Evolutionary conservation across 2,113 vertebrate species (phyloP).

Genomic region (Notechis scutatus): DNA sequence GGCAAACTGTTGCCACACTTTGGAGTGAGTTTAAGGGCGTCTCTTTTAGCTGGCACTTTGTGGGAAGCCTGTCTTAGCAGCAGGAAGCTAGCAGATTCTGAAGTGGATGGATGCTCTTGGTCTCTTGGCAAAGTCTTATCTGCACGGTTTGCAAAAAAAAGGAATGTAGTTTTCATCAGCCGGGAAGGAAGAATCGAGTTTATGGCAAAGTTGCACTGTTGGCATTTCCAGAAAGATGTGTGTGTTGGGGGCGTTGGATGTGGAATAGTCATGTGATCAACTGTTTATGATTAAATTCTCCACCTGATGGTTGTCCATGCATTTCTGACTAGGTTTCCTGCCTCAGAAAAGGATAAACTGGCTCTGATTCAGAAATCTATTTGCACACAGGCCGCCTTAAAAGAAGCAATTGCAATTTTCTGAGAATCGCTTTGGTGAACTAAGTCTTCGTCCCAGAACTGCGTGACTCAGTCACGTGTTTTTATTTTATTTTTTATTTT

Average conservation of each 20-base stretch:
- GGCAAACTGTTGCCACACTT: neutral
- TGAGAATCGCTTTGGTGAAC: neutral
- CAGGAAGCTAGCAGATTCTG: neutral
- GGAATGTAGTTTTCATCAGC: no score
- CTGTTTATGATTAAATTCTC: neutral
- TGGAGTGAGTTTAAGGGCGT: neutral
- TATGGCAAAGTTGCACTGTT: neutral
- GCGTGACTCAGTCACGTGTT: neutral
- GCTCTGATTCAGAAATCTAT: neutral
- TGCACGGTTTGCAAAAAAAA: neutral
- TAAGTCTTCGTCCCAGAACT: neutral
- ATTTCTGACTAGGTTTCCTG: neutral
- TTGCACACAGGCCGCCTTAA: neutral
- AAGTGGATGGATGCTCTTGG: neutral
- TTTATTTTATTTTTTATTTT: neutral
- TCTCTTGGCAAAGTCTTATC: neutral
- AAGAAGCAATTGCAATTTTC: neutral
- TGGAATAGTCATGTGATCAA: neutral
- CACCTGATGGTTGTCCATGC: neutral
- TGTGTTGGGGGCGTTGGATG: rapidly evolving
- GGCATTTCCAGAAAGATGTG: neutral
- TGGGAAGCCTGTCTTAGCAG: neutral
- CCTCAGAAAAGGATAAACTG: neutral
- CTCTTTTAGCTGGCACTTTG: neutral
- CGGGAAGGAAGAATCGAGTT: neutral